A percentile compares a stretch with the other conserved stretches of the same genome.
These are phyloP conservation scores for Silurus meridionalis DNA, from an alignment of 2,113 vertebrate species.

Conservation along the genomic window DNA sequence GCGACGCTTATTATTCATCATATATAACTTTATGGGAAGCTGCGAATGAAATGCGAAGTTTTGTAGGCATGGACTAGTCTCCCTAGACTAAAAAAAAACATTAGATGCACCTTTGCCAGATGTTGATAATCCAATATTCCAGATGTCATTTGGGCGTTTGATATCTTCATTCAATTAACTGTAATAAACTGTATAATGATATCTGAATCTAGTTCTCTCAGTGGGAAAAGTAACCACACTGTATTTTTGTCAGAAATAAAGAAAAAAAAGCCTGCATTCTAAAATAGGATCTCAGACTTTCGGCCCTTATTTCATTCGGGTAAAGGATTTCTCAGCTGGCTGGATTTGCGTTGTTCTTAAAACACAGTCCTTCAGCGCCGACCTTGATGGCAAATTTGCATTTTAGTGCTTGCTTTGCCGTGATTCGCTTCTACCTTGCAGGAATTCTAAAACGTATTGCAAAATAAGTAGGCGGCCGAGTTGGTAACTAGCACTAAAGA, in stretches of 20 bases:
- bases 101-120: conserved; percentile 8
- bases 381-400: conserved; percentile 10
- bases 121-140: conserved; percentile 10
- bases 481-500: background rate
- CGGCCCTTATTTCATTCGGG: background rate
- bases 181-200: conserved; percentile 19
- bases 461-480: background rate
- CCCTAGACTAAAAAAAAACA: conserved; percentile 5
- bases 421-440: background rate
- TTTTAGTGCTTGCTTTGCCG: background rate
- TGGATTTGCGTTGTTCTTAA: background rate
- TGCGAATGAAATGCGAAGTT: conserved; percentile 7
- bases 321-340: conserved; percentile 9
- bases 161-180: conserved; percentile 22
- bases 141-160: background rate
- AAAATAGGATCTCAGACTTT: background rate
- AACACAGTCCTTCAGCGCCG: background rate
- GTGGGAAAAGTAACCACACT: background rate
- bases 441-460: background rate
- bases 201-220: background rate
- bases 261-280: background rate
- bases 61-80: background rate
- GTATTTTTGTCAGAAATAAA: background rate
- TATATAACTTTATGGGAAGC: background rate
- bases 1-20: conserved; percentile 22